A percentile compares a stretch with the other conserved stretches of the same genome.
These are phyloP conservation scores for Parotocinclus haroldoi DNA, from an alignment of 2,797 vertebrate species.

Conservation along the genomic window DNA sequence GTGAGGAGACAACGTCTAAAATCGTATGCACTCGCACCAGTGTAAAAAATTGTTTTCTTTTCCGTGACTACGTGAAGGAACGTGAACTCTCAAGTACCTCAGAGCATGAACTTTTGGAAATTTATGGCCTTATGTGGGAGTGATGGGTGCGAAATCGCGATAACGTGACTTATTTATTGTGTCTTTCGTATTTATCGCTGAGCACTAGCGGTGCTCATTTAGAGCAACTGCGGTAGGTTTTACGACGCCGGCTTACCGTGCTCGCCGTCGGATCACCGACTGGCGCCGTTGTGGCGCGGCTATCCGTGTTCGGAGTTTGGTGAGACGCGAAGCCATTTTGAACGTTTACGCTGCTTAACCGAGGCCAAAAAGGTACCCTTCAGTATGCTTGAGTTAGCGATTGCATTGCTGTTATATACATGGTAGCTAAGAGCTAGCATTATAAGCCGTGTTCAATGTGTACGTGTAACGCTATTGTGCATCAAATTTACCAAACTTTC, in stretches of 20 bases:
- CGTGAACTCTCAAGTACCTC: conserved; percentile 80
- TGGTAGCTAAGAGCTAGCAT: conserved; percentile 17
- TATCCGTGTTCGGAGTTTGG: neutral
- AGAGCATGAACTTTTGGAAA: conserved; percentile 83
- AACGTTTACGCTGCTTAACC: conserved; percentile 77
- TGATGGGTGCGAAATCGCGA: conserved; percentile 73
- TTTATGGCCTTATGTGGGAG: conserved; percentile 78
- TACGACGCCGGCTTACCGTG: conserved; percentile 8
- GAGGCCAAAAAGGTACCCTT: conserved; percentile 69
- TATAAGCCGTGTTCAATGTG: conserved; percentile 13
- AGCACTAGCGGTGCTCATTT: conserved; percentile 31
- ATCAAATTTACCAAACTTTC: neutral
- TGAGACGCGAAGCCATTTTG: conserved; percentile 72
- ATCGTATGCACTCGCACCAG: conserved; percentile 11
- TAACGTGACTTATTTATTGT: conserved; percentile 58
- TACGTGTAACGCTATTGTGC: conserved; percentile 5
- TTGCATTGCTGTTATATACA: neutral
- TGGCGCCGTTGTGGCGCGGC: too few relatives aligned
- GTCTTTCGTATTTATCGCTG: conserved; percentile 58
- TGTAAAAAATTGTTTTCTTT: conserved; percentile 39
- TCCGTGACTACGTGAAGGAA: conserved; percentile 49
- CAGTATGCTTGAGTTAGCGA: too few relatives aligned
- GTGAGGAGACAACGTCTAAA: too few relatives aligned
- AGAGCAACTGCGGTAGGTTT: conserved; percentile 22
- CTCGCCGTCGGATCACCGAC: conserved; percentile 5